Evolutionary conservation across 2,797 vertebrate species (phyloP).

Genomic region (Centropyge bicolor): DNA sequence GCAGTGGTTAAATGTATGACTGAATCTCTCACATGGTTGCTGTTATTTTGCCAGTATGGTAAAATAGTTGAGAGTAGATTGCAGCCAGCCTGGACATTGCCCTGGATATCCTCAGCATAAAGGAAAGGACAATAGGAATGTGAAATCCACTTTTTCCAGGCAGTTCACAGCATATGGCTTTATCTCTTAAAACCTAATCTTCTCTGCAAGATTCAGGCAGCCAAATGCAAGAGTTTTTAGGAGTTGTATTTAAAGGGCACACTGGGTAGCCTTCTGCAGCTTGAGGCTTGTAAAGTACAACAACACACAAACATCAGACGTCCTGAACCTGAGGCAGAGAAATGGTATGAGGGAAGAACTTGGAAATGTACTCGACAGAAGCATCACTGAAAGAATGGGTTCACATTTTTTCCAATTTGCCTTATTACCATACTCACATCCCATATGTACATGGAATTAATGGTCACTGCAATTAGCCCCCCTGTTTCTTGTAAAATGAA

Average conservation of each 20-base stretch:
- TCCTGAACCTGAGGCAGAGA: background rate
- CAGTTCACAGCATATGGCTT: background rate
- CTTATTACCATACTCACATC: background rate
- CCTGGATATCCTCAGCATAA: background rate
- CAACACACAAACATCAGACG: background rate
- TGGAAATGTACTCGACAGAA: background rate
- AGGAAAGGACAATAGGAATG: slow-evolving; percentile 26
- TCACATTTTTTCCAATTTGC: background rate
- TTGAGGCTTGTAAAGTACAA: background rate
- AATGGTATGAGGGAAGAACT: background rate
- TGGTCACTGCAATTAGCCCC: background rate
- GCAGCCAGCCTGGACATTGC: slow-evolving; percentile 12
- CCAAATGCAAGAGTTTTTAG: background rate
- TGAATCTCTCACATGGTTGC: background rate
- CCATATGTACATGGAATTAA: no score
- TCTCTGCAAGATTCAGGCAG: background rate
- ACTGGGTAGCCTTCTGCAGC: background rate
- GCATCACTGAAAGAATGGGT: background rate
- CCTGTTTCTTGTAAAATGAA: background rate
- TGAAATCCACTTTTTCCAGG: slow-evolving; percentile 23
- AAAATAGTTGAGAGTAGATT: background rate
- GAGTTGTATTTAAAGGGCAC: background rate
- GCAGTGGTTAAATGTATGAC: background rate
- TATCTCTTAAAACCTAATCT: background rate
- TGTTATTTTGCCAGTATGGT: background rate